Conservation (phyloP, 2,797 vertebrate species). For the Coilia nasus region DNA sequence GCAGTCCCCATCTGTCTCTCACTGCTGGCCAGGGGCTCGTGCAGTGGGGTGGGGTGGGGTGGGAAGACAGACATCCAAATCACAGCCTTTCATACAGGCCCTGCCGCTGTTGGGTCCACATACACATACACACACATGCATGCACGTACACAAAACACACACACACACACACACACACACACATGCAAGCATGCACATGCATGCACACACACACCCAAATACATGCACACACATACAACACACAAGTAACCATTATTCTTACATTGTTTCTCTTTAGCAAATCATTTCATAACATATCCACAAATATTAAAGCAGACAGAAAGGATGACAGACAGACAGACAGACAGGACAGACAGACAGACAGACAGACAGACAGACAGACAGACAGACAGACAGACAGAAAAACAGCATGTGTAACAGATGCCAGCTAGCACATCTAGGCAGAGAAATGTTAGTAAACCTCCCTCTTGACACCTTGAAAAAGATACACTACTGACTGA, state of each 20-base stretch:
- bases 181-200: not conserved
- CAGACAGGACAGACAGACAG: no score
- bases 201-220: not conserved
- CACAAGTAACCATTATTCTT: not conserved
- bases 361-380: no score
- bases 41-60: not conserved
- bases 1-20: constrained; percentile 44
- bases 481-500: no score
- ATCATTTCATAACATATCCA: no score
- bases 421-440: no score
- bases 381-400: no score
- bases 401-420: no score
- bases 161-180: not conserved
- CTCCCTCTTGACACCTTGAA: no score
- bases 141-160: not conserved
- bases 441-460: no score
- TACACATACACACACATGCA: not conserved
- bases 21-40: constrained; percentile 42
- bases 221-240: not conserved
- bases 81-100: constrained; percentile 40
- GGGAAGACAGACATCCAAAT: constrained; percentile 59
- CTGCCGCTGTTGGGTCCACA: not conserved
- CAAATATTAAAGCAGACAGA: no score
- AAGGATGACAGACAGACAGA: no score
- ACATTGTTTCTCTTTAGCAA: no score